Conservation (phyloP, 2,888 invertebrate genomes). For the Aphodius granarius region DNA sequence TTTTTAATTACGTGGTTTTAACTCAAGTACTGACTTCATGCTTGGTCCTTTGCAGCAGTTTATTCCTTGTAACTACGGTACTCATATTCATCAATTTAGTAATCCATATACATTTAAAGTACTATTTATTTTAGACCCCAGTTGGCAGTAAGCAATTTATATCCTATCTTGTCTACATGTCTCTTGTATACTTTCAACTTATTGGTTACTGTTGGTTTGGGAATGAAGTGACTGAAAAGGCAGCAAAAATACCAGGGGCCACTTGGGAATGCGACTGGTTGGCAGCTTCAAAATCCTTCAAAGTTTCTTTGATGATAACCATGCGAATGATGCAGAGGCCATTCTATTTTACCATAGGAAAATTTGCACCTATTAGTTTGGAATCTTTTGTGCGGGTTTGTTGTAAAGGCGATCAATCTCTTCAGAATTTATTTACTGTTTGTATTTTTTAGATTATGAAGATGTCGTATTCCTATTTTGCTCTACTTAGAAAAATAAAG, state of each 20-base stretch:
- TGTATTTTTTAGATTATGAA: neutral
- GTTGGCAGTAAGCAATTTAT: neutral
- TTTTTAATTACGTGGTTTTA: conserved; percentile 11
- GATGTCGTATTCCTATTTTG: neutral
- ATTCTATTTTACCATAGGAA: conserved; percentile 36
- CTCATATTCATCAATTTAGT: neutral
- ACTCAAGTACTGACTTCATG: conserved; percentile 31
- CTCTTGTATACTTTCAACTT: conserved; percentile 21
- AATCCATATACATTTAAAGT: neutral
- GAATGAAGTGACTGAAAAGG: conserved; percentile 25
- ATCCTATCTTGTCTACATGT: conserved; percentile 19
- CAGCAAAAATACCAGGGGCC: conserved; percentile 27
- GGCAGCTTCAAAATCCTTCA: conserved; percentile 30
- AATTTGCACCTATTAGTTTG: conserved; percentile 35
- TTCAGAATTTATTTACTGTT: neutral
- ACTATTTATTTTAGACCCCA: conserved; percentile 20
- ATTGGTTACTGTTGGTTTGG: conserved; percentile 23
- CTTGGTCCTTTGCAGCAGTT: conserved; percentile 32
- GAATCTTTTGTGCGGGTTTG: conserved; percentile 33
- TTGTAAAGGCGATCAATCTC: neutral
- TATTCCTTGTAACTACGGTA: conserved; percentile 29
- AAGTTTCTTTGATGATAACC: conserved; percentile 35
- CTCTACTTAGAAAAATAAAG: neutral
- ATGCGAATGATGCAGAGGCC: conserved; percentile 35
- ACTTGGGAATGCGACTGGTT: conserved; percentile 36